Percentiles rank a stretch among this genome's conserved stretches.
Evolutionary conservation across 2,888 invertebrate species (phyloP).

Genomic region (Drosophila neoperkinsi): DNA sequence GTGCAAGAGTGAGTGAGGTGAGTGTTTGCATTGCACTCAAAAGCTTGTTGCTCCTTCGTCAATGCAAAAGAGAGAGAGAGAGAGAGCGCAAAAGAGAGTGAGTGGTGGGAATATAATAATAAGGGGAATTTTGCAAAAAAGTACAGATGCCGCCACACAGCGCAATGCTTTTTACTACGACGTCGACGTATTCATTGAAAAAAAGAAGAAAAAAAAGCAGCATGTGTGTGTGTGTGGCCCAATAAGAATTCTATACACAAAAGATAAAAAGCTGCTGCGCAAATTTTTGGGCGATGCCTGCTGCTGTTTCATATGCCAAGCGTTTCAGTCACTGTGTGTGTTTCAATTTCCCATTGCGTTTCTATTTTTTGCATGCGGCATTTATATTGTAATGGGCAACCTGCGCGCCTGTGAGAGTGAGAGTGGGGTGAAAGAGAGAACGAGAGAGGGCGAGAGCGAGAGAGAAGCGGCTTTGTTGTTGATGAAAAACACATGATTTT

Average conservation of each 20-base stretch:
- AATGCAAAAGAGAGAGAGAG: constrained; percentile 24
- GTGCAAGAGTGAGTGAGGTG: constrained; percentile 24
- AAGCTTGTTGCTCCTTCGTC: constrained; percentile 72
- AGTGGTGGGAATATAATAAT: constrained; percentile 35
- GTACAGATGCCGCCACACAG: constrained; percentile 78
- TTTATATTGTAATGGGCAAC: constrained; percentile 64
- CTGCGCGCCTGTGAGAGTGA: constrained; percentile 57
- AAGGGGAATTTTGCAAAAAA: constrained; percentile 68
- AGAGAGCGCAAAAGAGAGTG: constrained; percentile 15
- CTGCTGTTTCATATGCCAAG: constrained; percentile 60
- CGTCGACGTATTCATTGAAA: constrained; percentile 74
- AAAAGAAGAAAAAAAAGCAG: constrained; percentile 28
- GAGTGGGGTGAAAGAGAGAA: constrained; percentile 41
- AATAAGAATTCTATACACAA: constrained; percentile 53
- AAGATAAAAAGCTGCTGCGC: constrained; percentile 76
- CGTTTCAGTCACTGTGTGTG: constrained; percentile 44
- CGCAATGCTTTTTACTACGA: constrained; percentile 64
- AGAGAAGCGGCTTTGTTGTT: constrained; percentile 33
- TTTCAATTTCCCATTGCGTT: constrained; percentile 51
- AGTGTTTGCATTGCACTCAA: constrained; percentile 70
- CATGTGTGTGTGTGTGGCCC: constrained; percentile 11
- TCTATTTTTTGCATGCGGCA: constrained; percentile 61
- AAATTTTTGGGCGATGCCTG: constrained; percentile 79
- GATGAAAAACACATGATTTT: constrained; percentile 81
- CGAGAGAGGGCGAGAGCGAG: constrained; percentile 5